Conservation (phyloP, 2,888 invertebrate genomes). For the Parasteatoda lunata region DNA sequence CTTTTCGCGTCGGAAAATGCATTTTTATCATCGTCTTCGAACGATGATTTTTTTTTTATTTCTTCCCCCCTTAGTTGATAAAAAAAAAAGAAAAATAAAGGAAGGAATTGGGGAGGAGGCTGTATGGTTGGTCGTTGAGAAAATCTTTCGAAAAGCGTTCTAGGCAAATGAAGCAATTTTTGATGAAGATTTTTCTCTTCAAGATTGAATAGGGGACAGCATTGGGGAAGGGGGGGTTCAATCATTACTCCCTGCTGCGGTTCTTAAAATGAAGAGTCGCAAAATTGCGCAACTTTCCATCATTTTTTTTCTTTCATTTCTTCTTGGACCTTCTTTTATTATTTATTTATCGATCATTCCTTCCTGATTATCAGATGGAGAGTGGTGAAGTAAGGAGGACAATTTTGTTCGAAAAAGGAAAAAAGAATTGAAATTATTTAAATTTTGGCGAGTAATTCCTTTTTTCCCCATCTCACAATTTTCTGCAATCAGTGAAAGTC, state of each 20-base stretch:
- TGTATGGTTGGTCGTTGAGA: neutral
- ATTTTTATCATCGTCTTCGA: constrained; percentile 60
- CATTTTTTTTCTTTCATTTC: constrained; percentile 26
- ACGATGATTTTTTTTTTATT: constrained; percentile 34
- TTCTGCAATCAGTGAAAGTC: constrained; percentile 25
- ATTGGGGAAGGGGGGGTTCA: neutral
- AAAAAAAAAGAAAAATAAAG: constrained; percentile 9
- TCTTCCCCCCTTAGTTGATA: neutral
- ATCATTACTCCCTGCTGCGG: constrained; percentile 59
- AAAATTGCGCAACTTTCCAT: constrained; percentile 36
- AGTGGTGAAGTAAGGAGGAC: constrained; percentile 24
- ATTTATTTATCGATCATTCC: constrained; percentile 56
- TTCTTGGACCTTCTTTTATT: constrained; percentile 3
- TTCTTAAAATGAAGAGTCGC: constrained; percentile 53
- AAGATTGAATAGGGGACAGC: neutral
- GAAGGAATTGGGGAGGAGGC: neutral
- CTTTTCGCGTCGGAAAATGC: constrained; percentile 51
- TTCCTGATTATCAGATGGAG: constrained; percentile 46
- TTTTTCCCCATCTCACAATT: constrained; percentile 19
- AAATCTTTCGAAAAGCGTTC: constrained; percentile 60
- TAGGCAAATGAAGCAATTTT: constrained; percentile 65
- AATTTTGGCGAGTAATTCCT: constrained; percentile 29
- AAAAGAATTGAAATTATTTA: constrained; percentile 56
- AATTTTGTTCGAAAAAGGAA: constrained; percentile 8
- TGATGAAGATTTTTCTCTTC: constrained; percentile 50